These are phyloP conservation scores for Spodoptera littoralis DNA, from an alignment of 2,888 invertebrate genomes.

Conservation along the genomic window DNA sequence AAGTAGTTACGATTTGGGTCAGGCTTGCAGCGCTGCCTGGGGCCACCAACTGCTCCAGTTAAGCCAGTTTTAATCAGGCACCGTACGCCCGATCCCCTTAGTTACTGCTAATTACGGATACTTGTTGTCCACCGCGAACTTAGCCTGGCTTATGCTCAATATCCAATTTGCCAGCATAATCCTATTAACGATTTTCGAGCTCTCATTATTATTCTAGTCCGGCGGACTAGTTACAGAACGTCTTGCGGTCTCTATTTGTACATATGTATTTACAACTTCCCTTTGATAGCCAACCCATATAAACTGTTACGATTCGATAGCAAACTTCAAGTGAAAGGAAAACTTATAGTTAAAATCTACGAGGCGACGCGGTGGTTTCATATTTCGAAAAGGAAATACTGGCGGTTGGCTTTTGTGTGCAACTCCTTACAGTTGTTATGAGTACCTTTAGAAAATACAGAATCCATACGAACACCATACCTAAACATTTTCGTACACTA, in stretches of 20 bases:
- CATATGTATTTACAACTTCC: slow-evolving; percentile 45
- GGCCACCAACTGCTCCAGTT: slow-evolving; percentile 60
- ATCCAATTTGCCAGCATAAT: slow-evolving; percentile 84
- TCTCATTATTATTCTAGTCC: slow-evolving; percentile 71
- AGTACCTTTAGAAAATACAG: slow-evolving; percentile 28
- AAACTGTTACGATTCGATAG: slow-evolving; percentile 49
- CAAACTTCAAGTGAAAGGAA: slow-evolving; percentile 51
- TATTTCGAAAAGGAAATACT: slow-evolving; percentile 24
- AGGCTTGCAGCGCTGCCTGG: slow-evolving; percentile 52
- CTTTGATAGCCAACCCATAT: slow-evolving; percentile 48
- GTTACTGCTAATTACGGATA: slow-evolving; percentile 85
- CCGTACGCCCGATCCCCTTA: slow-evolving; percentile 74
- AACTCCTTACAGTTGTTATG: slow-evolving; percentile 18
- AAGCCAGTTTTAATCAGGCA: slow-evolving; percentile 79
- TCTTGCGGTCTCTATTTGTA: slow-evolving; percentile 36
- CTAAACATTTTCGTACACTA: slow-evolving; percentile 43
- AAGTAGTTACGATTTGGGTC: slow-evolving; percentile 67
- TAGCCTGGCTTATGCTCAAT: slow-evolving; percentile 80
- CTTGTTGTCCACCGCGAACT: slow-evolving; percentile 82
- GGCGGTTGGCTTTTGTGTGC: slow-evolving; percentile 33
- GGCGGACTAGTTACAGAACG: slow-evolving; percentile 40
- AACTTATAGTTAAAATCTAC: slow-evolving; percentile 44
- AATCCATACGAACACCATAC: slow-evolving; percentile 28
- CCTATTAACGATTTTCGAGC: slow-evolving; percentile 81
- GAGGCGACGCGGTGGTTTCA: slow-evolving; percentile 8